phyloP scores from a whole-genome alignment of 2,113 vertebrate species.

The Chaenogobius annularis region DNA sequence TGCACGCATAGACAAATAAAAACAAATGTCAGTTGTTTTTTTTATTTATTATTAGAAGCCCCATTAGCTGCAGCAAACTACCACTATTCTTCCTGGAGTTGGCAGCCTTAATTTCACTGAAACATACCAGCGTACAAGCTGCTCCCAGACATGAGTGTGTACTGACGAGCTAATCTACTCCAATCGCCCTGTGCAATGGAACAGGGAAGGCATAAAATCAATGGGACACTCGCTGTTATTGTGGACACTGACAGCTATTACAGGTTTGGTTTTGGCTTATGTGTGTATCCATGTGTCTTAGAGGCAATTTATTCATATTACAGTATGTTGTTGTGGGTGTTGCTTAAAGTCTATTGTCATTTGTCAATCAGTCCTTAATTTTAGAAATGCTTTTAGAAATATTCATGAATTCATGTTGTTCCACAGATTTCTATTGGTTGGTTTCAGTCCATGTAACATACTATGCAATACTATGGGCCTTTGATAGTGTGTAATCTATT shows the following conservation, averaged over 20 bases:
- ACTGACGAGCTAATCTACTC: conserved; percentile 51
- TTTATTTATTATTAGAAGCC: too few species aligned
- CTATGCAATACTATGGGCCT: too few species aligned
- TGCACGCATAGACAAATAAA: not conserved
- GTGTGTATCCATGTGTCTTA: conserved; percentile 6
- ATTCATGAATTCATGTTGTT: too few species aligned
- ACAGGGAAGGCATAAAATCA: conserved; percentile 59
- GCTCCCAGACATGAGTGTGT: conserved; percentile 29
- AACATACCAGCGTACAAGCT: not conserved
- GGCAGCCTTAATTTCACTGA: not conserved
- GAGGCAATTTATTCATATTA: not conserved
- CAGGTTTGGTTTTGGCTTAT: conserved; percentile 19
- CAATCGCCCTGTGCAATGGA: conserved; percentile 35
- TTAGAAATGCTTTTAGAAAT: too few species aligned
- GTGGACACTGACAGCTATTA: conserved; percentile 53
- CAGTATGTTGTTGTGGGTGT: not conserved
- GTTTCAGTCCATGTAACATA: too few species aligned
- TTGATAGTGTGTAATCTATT: too few species aligned
- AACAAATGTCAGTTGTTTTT: not conserved
- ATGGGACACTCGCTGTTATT: conserved; percentile 48
- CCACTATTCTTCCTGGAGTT: not conserved
- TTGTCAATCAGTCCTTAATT: too few species aligned
- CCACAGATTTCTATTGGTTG: too few species aligned
- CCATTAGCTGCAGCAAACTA: too few species aligned
- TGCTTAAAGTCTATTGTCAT: too few species aligned